Evolutionary conservation across 2,888 invertebrate genomes (phyloP).

Genomic region (Deilephila elpenor): DNA sequence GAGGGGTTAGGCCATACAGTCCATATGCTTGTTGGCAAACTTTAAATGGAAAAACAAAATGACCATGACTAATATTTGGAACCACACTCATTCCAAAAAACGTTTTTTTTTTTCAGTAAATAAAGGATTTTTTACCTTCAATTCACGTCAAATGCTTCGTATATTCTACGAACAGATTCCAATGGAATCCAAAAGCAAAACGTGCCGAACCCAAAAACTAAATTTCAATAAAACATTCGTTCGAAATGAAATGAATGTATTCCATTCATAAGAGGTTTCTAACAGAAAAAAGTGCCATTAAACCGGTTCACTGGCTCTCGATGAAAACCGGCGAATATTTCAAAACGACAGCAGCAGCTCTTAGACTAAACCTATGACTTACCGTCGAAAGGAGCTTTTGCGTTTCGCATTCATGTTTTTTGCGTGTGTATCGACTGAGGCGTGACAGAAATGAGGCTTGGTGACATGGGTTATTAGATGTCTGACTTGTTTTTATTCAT

Average conservation of each 20-base stretch:
- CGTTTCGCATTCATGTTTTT: constrained; percentile 10
- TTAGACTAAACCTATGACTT: constrained; percentile 1
- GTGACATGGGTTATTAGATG: too few relatives aligned
- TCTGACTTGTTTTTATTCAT: too few relatives aligned
- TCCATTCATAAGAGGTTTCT: constrained; percentile 21
- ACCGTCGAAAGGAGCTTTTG: constrained; percentile 12
- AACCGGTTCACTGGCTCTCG: neutral
- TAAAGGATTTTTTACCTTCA: too few relatives aligned
- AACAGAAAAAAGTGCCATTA: constrained; percentile 26
- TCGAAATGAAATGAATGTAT: neutral
- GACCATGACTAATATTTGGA: too few relatives aligned
- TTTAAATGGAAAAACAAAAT: too few relatives aligned
- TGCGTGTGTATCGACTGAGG: neutral
- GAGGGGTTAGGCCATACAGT: too few relatives aligned
- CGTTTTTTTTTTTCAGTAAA: too few relatives aligned
- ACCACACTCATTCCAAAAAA: too few relatives aligned
- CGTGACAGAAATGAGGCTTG: neutral
- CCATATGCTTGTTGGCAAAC: too few relatives aligned
- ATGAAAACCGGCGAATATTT: constrained; percentile 15
- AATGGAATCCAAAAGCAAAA: neutral
- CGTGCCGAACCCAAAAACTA: neutral
- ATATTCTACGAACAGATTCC: neutral
- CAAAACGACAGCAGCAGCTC: constrained; percentile 16
- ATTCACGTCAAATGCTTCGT: too few relatives aligned
- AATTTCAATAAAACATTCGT: constrained; percentile 25